Base-by-base conservation (phyloP, 2,888 invertebrate species). In the Drosophila prostipennis region DNA sequence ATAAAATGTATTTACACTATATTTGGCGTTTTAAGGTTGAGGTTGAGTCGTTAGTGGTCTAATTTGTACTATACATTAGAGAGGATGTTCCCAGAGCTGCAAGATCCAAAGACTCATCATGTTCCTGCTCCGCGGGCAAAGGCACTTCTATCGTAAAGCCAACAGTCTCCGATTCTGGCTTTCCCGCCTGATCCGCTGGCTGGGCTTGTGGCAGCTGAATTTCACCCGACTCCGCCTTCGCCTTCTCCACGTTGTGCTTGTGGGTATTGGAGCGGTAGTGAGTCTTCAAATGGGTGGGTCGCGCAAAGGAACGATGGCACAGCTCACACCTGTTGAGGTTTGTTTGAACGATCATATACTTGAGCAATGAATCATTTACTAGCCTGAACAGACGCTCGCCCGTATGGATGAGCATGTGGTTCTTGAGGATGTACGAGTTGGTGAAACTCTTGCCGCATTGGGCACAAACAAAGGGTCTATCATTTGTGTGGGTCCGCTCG, bases 271-370 rank as follows among this genome's bases (percentile, higher is more conserved):
- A 91, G 11, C 89, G 81, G 55, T 79, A 83, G 70, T 91, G 91
- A 26, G 91, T 91, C 40, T 90, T 89, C 10, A 91, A 60, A 39
- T 91, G 91, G 61, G 91, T 91, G 51, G 80, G 87, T 3, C 91
- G 87, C 7, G 90, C 90, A 64, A 91, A 91, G 0, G 91, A 91
- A n/a, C 91, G 90, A 57, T 90, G 87, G 52, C 91, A 91, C 37
- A 90, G 69, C 40, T 83, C 80, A 69, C 91, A 91, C 55, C 91
- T 91, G 53, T 8, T 23, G 36, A 2, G 16, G 14, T 3, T 39
- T 8, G 10, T 5, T 32, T 46, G 5, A 16, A 48, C 11, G n/a
- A 46, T 32, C 3, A 10, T n/a, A 48, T 26, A 43, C 14, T 36
- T 37, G 11, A 34, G 19, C 6, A 16, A 23, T 8, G 8, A 6